Evolutionary conservation across 2,113 vertebrate genomes (phyloP), one percentile per base, ranked within the genome.

Genomic region (Nesogale talazaci): DNA sequence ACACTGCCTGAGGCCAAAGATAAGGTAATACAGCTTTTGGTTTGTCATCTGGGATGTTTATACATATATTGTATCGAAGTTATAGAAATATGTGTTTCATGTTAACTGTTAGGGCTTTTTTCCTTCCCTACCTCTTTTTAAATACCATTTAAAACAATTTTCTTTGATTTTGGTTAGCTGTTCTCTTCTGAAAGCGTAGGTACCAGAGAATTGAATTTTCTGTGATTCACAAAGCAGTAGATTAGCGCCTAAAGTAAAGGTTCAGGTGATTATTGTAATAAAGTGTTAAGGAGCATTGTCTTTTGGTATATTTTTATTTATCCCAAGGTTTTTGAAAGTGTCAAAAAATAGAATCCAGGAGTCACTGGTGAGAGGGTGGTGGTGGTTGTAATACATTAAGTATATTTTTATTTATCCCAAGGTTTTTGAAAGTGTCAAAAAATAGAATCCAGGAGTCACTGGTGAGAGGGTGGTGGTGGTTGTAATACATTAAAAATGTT

Each of bases 1-100:
- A 29, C 86, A 1, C 96, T 98, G n/a, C 97, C 95, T 61, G 97
- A 96, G 76, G 97, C 98, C 75, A 98, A 96, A 90, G 99, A 99
- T 95, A 97, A 99, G 99, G 99, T 99, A 98, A 94, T 83, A 4
- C 72, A 0, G 77, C 79, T 20, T 72, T 90, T 27, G 81, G 59
- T 40, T 95, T 94, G 3, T 14, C 11, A 94, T 86, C 69, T 38
- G 2, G 14, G 59, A 89, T 59, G 14, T 31, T 70, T 46, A 76
- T 93, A 52, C 90, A 65, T 94, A 88, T 89, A 88, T 88, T 76
- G 29, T 89, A 52, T 87, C 87, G 57, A 84, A 90, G 40, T 59
- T 85, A 91, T 15, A 91, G 40, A 78, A 82, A 72, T 89, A 83
- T 6, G n/a, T 91, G 36, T 91, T 57, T 75, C 91, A 5, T 34